Base-by-base conservation (phyloP, 2,113 vertebrate genomes). In the Phyllopteryx taeniolatus region DNA sequence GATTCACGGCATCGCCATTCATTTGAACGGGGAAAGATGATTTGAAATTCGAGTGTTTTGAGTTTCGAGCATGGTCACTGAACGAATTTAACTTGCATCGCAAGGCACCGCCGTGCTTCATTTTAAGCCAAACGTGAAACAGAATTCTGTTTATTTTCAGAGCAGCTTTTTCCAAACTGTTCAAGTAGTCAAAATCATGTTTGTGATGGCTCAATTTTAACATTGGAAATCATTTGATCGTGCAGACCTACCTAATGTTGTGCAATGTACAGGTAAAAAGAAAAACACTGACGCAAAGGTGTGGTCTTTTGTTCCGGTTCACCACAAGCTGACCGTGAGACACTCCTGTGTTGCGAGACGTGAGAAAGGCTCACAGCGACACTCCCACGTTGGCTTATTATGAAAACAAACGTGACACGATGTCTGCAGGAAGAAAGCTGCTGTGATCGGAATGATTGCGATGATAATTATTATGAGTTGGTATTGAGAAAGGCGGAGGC, bases 391-490 rank as follows among this genome's bases (percentile, higher is more conserved):
- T 46, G 63, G 35, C 71, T 79, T 91, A 85, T 85, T 88, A 78
- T 85, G 84, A 74, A 85, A 88, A 87, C 83, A 87, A 87, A 87
- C 78, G 75, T 56, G 39, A 46, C 10, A 60, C 73, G 1, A 14
- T 14, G 57, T 59, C 57, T 14, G 8, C 27, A 14, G 1, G 13
- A 15, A 60, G 5, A 60, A 12, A 2, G 22, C n/a, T 6, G 14
- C 59, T 8, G 59, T 15, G 7, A 61, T 61, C 7, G 6, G 4
- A 61, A 61, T 35, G 14, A 60, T 33, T 33, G 13, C 19, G 22
- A 59, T 31, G 6, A 60, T 60, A 4, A 60, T 35, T 35, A 61
- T 54, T 54, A 22, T 56, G 20, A 19, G 14, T 15, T 61, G 59
- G 6, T 61, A 35, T 35, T 8, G 7, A 59, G 6, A 12, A 61